Evolutionary conservation across 1,140 invertebrate genomes (phyloP), one percentile per base, ranked within the genome.

Genomic region (Adoxophyes honmai): DNA sequence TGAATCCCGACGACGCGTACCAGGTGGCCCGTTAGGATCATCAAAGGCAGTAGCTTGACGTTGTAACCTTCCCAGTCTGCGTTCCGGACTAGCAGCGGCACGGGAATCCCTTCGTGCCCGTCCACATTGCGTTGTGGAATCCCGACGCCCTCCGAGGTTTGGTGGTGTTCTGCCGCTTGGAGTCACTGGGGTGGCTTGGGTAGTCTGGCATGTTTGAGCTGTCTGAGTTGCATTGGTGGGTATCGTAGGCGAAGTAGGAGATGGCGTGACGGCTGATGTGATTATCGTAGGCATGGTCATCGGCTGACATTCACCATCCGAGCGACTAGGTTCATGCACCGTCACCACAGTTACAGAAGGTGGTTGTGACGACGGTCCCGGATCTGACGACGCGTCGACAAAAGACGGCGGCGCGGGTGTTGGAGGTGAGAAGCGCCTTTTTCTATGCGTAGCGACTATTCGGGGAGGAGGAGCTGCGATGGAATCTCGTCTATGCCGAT

Each of bases 21-120:
- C 91, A 13, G 94, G 93, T 21, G 94, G 94, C 55, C 95, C 87
- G 42, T 87, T 92, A 53, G 93, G 94, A 81, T 97, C 96, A 82
- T 97, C 96, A 79, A 96, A 96, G 37, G 96, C 94, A 4, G 96
- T 96, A 7, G 95, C 94, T 89, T 97, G 96, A 36, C 96, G 90
- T 68, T 95, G 94, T 42, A 97, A 86, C 51, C 95, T 90, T 52
- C 94, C 93, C 37, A 93, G 83, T 73, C 95, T 93, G 6, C 93
- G 90, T 80, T 95, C 94, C 28, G 92, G 92, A 73, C 92, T 93
- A n/a, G 91, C 92, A n/a, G 91, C 84, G 9, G 91, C 90, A 56
- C 93, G 88, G 8, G 94, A 95, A 79, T 95, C 93, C 58, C 94
- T 84, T 39, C 94, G 87, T 48, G 91, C 91, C 58, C 88, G 73